Evolutionary conservation across 2,888 invertebrate species (phyloP).

Genomic region (Chymomyza fuscimana): DNA sequence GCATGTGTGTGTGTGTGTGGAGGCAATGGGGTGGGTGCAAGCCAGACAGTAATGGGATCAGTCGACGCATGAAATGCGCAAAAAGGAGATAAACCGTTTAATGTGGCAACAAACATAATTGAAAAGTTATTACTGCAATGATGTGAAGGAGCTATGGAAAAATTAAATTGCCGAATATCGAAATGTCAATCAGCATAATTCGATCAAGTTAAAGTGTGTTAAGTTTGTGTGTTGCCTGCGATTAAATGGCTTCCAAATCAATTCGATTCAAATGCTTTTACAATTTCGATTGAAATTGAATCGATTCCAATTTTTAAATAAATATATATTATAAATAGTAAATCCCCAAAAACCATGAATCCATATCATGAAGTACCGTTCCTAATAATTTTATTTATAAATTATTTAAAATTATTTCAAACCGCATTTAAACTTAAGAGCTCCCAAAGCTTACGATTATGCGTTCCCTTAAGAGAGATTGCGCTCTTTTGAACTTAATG

Average conservation of each 20-base stretch:
- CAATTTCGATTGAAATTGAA: background rate
- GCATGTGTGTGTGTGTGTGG: too few species aligned
- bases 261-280: background rate
- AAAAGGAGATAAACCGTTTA: background rate
- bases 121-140: constrained; percentile 1
- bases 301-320: background rate
- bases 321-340: too few species aligned
- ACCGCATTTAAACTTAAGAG: background rate
- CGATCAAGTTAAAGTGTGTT: background rate
- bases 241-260: background rate
- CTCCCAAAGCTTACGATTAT: background rate
- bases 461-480: background rate
- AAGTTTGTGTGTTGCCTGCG: background rate
- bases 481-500: background rate
- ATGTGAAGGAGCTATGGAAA: background rate
- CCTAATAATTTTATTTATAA: background rate
- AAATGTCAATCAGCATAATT: background rate
- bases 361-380: too few species aligned
- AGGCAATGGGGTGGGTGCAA: too few species aligned
- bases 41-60: background rate
- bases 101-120: background rate
- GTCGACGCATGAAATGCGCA: background rate
- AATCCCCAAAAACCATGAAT: background rate
- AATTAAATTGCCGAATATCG: background rate
- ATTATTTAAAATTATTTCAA: constrained; percentile 33